A percentile compares a stretch with the other conserved stretches of the same genome.
phyloP scores from a whole-genome alignment of 2,113 vertebrate species.

The Xenopus borealis region DNA sequence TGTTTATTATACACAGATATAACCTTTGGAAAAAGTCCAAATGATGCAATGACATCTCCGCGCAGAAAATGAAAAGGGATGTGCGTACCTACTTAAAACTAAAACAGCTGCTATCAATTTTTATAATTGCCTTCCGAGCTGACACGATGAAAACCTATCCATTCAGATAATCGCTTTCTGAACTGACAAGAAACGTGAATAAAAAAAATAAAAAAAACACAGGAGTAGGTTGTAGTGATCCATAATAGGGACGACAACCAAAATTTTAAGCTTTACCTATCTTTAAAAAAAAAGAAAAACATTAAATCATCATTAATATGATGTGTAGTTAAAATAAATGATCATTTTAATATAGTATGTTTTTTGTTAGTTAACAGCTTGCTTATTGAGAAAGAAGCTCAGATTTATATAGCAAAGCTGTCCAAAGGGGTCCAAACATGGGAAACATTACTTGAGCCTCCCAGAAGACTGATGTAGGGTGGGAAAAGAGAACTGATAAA shows the following conservation, averaged over 20 bases:
- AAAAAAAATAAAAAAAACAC: conserved; percentile 47
- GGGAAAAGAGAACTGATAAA: too few species aligned
- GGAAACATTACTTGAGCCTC: too few species aligned
- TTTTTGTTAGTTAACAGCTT: too few species aligned
- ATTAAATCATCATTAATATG: too few species aligned
- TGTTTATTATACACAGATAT: background rate
- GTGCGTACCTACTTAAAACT: conserved; percentile 49
- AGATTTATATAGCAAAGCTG: too few species aligned
- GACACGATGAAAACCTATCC: conserved; percentile 60
- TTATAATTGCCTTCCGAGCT: conserved; percentile 61
- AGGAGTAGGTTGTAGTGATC: conserved; percentile 57
- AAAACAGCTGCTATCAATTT: conserved; percentile 61
- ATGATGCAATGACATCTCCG: conserved; percentile 29
- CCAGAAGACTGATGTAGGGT: too few species aligned
- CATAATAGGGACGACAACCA: conserved; percentile 57
- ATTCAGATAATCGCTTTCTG: conserved; percentile 60
- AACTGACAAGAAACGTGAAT: conserved; percentile 52
- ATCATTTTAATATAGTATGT: too few species aligned
- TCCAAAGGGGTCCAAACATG: too few species aligned
- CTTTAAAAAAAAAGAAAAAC: conserved; percentile 27
- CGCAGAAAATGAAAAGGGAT: conserved; percentile 3
- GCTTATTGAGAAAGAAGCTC: too few species aligned
- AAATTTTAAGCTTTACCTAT: conserved; percentile 60
- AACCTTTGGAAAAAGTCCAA: conserved; percentile 33
- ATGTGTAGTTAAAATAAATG: too few species aligned